Conservation (phyloP, 2,797 vertebrate genomes). For the Takifugu ocellatus region DNA sequence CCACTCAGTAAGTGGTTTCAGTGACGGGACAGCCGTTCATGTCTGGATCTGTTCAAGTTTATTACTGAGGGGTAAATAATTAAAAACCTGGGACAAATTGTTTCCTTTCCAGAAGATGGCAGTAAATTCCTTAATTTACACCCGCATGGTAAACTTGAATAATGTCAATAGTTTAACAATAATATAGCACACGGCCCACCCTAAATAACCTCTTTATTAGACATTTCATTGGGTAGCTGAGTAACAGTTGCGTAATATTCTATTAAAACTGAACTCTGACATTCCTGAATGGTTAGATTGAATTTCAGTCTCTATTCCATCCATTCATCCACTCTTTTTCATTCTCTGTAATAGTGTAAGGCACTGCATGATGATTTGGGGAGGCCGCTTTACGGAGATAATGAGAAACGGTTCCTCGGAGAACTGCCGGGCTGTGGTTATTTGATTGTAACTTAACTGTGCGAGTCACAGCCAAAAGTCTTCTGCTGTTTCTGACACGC, state of each 20-base stretch:
- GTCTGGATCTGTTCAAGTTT: too few relatives aligned
- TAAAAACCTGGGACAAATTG: background rate
- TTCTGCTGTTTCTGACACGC: constrained; percentile 7
- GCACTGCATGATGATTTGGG: constrained; percentile 23
- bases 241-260: background rate
- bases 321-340: constrained; percentile 23
- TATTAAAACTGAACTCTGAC: constrained; percentile 2
- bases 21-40: too few relatives aligned
- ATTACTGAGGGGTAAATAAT: too few relatives aligned
- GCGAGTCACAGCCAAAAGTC: constrained; percentile 4
- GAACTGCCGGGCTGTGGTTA: constrained; percentile 15
- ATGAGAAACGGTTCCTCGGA: constrained; percentile 21
- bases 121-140: constrained; percentile 55
- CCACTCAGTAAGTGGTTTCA: too few relatives aligned
- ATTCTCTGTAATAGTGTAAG: constrained; percentile 31
- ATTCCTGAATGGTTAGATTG: constrained; percentile 11
- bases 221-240: constrained; percentile 2
- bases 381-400: constrained; percentile 31
- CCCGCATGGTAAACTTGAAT: constrained; percentile 2
- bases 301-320: constrained; percentile 29
- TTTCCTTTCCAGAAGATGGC: constrained; percentile 61
- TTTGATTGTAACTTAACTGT: constrained; percentile 24
- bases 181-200: background rate
- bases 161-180: background rate
- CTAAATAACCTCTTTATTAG: background rate